Conservation (phyloP, 2,888 invertebrate species). For the Willowsia nigromaculata region DNA sequence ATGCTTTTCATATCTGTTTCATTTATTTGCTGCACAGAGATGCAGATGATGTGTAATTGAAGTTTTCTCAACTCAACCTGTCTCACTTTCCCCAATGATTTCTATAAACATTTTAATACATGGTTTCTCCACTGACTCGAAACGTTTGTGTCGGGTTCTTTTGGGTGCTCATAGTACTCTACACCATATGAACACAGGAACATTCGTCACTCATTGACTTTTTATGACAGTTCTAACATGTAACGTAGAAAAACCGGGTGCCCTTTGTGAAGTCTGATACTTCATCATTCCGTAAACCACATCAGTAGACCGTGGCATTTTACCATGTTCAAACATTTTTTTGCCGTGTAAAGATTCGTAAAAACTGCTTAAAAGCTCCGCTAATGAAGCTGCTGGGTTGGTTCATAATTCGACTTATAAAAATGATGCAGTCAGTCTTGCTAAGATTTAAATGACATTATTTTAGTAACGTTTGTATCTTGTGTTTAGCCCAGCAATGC, state of each 20-base stretch:
- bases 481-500: too few species aligned
- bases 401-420: neutral
- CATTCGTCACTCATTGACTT: neutral
- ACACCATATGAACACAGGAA: too few species aligned
- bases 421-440: too few species aligned
- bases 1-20: neutral
- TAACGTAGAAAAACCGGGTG: constrained; percentile 53
- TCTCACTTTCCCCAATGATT: constrained; percentile 47
- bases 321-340: constrained; percentile 60
- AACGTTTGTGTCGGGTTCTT: neutral
- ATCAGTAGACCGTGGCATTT: constrained; percentile 71
- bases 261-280: constrained; percentile 72
- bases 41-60: neutral
- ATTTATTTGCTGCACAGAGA: neutral
- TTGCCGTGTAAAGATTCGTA: constrained; percentile 30
- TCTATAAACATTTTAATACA: neutral
- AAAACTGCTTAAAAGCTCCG: constrained; percentile 26
- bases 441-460: too few species aligned
- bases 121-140: neutral
- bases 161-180: neutral
- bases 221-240: neutral
- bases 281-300: constrained; percentile 73
- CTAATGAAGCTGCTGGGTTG: constrained; percentile 45
- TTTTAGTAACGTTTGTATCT: too few species aligned
- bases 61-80: constrained; percentile 35